Evolutionary conservation across 2,797 vertebrate species (phyloP).

Genomic region (Vespertilio murinus): DNA sequence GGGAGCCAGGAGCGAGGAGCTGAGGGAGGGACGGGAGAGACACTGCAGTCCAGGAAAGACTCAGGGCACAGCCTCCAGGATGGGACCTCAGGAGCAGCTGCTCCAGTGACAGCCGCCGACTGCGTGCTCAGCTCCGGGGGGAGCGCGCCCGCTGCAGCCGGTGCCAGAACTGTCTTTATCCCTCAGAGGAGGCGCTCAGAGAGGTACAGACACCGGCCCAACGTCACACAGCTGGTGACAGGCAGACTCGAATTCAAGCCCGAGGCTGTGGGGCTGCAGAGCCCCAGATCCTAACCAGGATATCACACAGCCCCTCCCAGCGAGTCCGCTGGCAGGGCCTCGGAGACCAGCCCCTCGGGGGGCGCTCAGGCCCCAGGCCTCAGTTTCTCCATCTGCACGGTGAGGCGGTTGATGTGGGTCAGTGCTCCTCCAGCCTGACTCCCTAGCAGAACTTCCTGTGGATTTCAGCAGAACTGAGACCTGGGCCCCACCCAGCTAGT

Average conservation of each 20-base stretch:
- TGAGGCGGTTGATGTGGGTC: neutral
- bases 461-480: neutral
- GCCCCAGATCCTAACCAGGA: neutral
- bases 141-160: neutral
- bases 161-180: rapidly evolving
- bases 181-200: neutral
- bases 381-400: neutral
- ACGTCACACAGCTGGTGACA: neutral
- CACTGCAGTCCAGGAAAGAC: neutral
- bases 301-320: neutral
- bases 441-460: neutral
- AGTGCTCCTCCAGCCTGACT: neutral
- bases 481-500: neutral
- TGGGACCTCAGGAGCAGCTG: neutral
- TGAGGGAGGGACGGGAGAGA: neutral
- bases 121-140: neutral
- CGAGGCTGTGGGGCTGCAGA: neutral
- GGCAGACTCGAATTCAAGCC: rapidly evolving
- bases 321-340: neutral
- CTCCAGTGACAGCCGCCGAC: neutral
- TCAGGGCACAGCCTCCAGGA: neutral
- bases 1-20: too few relatives aligned
- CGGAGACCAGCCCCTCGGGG: rapidly evolving
- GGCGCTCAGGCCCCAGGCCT: rapidly evolving
- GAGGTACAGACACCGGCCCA: neutral